Conservation (phyloP, 2,888 invertebrate species). For the Dione juno region DNA sequence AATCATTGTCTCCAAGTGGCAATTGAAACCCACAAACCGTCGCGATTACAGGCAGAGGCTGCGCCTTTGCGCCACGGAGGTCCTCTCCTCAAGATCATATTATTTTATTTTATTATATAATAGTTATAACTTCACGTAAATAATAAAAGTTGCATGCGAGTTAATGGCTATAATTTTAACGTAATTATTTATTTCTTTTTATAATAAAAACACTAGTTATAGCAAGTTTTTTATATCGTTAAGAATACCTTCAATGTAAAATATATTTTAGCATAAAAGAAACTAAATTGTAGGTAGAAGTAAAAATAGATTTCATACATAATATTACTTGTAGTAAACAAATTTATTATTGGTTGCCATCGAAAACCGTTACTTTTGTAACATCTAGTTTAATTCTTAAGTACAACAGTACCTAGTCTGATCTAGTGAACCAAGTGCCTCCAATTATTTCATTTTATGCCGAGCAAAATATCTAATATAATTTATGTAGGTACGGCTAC, state of each 20-base stretch:
- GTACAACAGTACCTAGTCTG: not conserved
- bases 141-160: too few species aligned
- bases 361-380: not conserved
- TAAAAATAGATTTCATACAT: not conserved
- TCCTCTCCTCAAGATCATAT: too few species aligned
- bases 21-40: too few species aligned
- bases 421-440: not conserved
- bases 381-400: not conserved
- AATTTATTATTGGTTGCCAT: not conserved
- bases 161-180: too few species aligned
- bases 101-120: not conserved
- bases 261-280: not conserved
- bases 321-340: not conserved
- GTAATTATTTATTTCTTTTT: too few species aligned
- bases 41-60: too few species aligned
- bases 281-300: slow-evolving; percentile 1
- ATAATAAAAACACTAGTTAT: too few species aligned
- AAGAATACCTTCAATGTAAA: not conserved
- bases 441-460: slow-evolving; percentile 30
- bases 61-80: too few species aligned
- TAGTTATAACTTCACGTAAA: too few species aligned
- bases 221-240: not conserved
- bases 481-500: slow-evolving; percentile 64
- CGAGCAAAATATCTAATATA: slow-evolving; percentile 53
- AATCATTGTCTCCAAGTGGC: too few species aligned